These are phyloP conservation scores for Diplogasteroides magnus DNA, from an alignment of 1,140 invertebrate genomes.

Conservation along the genomic window DNA sequence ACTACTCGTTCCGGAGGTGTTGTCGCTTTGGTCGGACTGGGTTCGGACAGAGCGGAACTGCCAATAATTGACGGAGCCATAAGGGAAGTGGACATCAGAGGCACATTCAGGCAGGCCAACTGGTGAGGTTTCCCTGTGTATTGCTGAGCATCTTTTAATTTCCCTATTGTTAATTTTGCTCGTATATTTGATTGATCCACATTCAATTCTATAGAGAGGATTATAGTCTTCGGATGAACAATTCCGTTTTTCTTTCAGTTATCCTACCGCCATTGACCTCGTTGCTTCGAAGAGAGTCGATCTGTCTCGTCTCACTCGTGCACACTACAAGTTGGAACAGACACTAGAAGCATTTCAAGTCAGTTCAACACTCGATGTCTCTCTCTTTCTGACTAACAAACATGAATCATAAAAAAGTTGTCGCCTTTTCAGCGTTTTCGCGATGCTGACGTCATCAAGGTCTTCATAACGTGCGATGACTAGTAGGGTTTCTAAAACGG, in stretches of 20 bases:
- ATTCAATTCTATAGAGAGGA: too few species aligned
- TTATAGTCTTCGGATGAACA: too few species aligned
- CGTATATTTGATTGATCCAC: too few species aligned
- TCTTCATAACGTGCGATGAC: constrained; percentile 56
- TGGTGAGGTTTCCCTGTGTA: too few species aligned
- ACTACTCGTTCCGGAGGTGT: constrained; percentile 25
- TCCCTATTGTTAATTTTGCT: too few species aligned
- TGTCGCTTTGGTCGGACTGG: constrained; percentile 20
- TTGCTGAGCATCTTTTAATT: too few species aligned
- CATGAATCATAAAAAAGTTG: too few species aligned
- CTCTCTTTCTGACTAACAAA: too few species aligned
- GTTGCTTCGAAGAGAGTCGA: constrained; percentile 76
- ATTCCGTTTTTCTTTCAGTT: too few species aligned
- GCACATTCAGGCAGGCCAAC: constrained; percentile 28
- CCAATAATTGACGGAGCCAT: constrained; percentile 23
- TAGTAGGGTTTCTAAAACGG: too few species aligned
- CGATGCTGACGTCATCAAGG: constrained; percentile 52
- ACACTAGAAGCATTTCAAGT: constrained; percentile 76
- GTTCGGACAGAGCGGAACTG: constrained; percentile 15
- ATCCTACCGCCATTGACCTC: constrained; percentile 75
- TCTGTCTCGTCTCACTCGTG: constrained; percentile 81
- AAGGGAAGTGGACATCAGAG: constrained; percentile 25
- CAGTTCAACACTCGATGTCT: too few species aligned
- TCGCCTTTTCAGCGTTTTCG: constrained; percentile 63
- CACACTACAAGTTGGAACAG: constrained; percentile 79